Evolutionary conservation across 2,797 vertebrate genomes (phyloP), one percentile per base, ranked within the genome.

Genomic region (Silurus aristotelis): DNA sequence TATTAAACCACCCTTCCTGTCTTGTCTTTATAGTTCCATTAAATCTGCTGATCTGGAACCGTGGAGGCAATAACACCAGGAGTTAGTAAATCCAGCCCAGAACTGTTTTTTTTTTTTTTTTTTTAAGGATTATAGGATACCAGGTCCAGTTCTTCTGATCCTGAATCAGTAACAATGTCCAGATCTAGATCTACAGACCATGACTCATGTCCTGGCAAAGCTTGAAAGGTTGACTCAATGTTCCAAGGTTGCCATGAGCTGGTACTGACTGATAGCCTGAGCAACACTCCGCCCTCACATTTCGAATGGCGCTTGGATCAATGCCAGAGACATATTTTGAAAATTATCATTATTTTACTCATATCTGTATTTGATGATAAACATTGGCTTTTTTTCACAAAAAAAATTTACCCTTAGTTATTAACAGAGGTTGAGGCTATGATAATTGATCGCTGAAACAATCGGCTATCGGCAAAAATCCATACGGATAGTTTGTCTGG

Each of bases 151-250:
- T 48, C 66, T 87, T 67, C 84, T 46, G 83, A 89, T 86, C 70
- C 83, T 67, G 68, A 67, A 85, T 85, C 80, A 48, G 7, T 72
- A 61, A 85, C 81, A 87, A 84, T 6, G 22, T 43, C 38, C 20
- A 64, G 0, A 87, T 88, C 85, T 7, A 82, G 87, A 87, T 89
- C 85, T 60, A 63, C 82, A 79, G 43, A 73, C 48, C 67, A 83
- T 75, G 79, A 64, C 48, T 87, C 72, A 85, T 72, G 84, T 17
- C 84, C 79, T 88, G 84, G 83, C 80, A 80, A 81, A n/a, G 79
- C 64, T 89, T 88, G 48, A 88, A 89, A 86, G 84, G 67, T 17
- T 77, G 75, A 84, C 20, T 78, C 84, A 61, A 58, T 87, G 71
- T 20, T 27, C 55, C 64, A 87, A 85, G 87, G 82, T 83, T 71